Conservation (phyloP, 2,113 vertebrate genomes). For the Capreolus pygargus region DNA sequence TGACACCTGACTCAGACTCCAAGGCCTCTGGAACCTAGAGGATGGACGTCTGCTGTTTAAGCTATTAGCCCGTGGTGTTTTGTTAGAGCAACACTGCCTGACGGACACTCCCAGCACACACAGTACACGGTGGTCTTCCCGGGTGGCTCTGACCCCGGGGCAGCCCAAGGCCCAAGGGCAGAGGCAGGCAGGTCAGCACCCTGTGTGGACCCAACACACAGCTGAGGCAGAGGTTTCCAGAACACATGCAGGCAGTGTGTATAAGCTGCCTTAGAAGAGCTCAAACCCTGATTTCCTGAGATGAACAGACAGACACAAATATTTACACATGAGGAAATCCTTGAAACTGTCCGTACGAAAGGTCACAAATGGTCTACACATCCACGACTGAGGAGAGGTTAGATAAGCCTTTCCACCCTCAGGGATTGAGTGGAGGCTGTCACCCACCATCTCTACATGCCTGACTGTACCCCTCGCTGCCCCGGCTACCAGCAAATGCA, state of each 20-base stretch:
- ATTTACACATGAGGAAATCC: background rate
- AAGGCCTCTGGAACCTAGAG: background rate
- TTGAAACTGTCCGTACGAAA: background rate
- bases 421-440: fast-evolving
- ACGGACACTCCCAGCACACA: background rate
- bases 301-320: background rate
- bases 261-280: background rate
- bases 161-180: background rate
- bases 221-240: background rate
- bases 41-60: fast-evolving
- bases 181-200: too few species aligned
- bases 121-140: fast-evolving
- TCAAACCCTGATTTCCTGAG: background rate
- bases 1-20: background rate
- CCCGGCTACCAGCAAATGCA: fast-evolving
- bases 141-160: fast-evolving
- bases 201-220: background rate
- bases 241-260: fast-evolving
- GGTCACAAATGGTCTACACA: background rate
- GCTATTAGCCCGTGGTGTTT: background rate
- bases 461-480: background rate
- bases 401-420: background rate
- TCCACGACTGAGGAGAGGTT: background rate
- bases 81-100: fast-evolving
- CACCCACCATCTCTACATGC: too few species aligned